Percentiles rank a stretch among this genome's conserved stretches.
These are phyloP conservation scores for Heliconius sara DNA, from an alignment of 2,888 invertebrate species.

Conservation along the genomic window DNA sequence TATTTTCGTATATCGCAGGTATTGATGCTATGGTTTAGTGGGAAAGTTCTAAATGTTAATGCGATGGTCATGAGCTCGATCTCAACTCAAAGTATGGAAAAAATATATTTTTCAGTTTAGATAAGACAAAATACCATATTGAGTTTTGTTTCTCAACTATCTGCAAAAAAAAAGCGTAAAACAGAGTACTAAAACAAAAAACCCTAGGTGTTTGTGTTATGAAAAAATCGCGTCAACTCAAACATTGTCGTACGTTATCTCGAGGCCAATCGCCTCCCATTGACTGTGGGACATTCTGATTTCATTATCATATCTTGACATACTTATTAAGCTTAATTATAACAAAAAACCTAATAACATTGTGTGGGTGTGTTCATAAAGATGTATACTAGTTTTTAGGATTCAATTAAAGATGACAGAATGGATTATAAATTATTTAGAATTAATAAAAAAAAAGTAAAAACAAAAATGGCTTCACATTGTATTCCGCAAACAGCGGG, in stretches of 20 bases:
- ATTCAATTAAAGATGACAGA: background rate
- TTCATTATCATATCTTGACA: slow-evolving; percentile 14
- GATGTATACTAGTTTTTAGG: background rate
- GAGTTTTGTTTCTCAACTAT: background rate
- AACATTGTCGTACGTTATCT: slow-evolving; percentile 1
- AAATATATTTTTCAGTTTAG: background rate
- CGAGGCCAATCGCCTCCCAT: background rate
- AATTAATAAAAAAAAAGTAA: too few relatives aligned
- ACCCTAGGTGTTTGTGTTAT: background rate
- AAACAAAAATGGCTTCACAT: too few relatives aligned
- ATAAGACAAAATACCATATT: background rate
- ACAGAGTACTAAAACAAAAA: background rate
- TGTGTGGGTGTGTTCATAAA: background rate
- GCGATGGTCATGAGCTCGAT: too few relatives aligned
- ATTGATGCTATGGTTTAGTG: background rate
- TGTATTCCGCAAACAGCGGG: background rate
- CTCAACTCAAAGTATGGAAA: too few relatives aligned
- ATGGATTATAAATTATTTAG: background rate
- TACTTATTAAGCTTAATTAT: slow-evolving; percentile 13
- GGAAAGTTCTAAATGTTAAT: too few relatives aligned
- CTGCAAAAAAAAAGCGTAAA: too few relatives aligned
- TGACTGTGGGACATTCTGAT: background rate
- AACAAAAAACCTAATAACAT: background rate
- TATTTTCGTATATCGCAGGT: background rate
- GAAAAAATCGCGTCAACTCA: background rate